phyloP scores from a whole-genome alignment of 1,140 invertebrate species.

The Lutraria rhynchaena region DNA sequence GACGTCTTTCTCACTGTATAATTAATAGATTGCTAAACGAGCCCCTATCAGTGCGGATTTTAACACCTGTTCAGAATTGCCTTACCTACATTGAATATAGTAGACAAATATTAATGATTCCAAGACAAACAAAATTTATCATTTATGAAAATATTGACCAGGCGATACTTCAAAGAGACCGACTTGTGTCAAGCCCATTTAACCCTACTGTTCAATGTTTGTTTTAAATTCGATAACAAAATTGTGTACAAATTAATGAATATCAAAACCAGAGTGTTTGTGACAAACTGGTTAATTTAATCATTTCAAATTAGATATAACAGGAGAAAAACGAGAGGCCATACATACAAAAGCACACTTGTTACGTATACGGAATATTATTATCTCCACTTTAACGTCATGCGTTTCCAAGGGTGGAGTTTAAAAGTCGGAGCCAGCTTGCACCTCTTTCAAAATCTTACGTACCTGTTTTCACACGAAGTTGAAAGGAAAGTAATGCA shows the following conservation, averaged over 20 bases:
- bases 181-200: constrained; percentile 4
- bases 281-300: not conserved
- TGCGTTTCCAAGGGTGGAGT: no score
- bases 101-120: constrained; percentile 32
- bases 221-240: not conserved
- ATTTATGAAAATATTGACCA: constrained; percentile 33
- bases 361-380: no score
- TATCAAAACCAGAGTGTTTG: not conserved
- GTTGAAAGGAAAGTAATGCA: no score
- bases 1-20: not conserved
- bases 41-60: constrained; percentile 6
- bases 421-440: no score
- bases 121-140: constrained; percentile 20
- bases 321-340: not conserved
- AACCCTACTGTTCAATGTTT: not conserved
- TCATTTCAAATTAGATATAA: not conserved
- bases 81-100: not conserved
- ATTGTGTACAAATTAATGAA: not conserved
- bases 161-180: constrained; percentile 20
- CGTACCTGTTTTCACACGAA: no score
- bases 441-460: no score
- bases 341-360: not conserved
- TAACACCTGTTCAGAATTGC: constrained; percentile 21
- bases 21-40: constrained; percentile 32
- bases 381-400: no score